phyloP scores from a whole-genome alignment of 2,113 vertebrate species.

The Copsychus sechellarum region DNA sequence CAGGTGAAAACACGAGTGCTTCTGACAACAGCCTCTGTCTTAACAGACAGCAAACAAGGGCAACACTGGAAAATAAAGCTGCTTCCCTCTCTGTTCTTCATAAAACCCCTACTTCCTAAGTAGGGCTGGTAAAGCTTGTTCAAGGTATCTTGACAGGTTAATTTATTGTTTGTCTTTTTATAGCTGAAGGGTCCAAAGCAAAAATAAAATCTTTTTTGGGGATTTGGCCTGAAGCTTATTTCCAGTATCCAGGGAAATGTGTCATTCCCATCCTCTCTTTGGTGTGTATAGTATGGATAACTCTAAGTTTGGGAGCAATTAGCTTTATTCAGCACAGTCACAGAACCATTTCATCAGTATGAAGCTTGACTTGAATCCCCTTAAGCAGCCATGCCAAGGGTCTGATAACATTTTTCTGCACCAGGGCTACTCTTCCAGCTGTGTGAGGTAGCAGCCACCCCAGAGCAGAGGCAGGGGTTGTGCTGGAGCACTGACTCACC shows the following conservation, averaged over 20 bases:
- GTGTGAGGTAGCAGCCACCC: background rate
- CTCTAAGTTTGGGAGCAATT: background rate
- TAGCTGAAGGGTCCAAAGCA: background rate
- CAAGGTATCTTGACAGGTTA: background rate
- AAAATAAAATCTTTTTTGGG: accelerated
- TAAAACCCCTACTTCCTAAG: background rate
- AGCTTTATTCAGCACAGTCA: background rate
- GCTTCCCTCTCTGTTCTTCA: background rate
- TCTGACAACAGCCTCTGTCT: background rate
- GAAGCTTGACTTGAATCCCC: background rate
- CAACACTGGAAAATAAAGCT: background rate
- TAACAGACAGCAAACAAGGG: background rate
- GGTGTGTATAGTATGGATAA: background rate
- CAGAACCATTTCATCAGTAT: background rate
- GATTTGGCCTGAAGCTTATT: background rate
- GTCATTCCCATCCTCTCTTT: background rate
- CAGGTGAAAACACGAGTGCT: background rate
- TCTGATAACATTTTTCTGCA: background rate
- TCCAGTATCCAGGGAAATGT: background rate
- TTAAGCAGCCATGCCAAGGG: background rate
- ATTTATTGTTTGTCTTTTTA: background rate
- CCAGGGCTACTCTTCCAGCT: background rate
- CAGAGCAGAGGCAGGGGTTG: background rate
- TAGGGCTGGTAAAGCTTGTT: background rate
- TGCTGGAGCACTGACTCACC: background rate